Percentiles rank a stretch among this genome's conserved stretches.
phyloP scores from a whole-genome alignment of 2,797 vertebrate species.

The Hydrolagus colliei region DNA sequence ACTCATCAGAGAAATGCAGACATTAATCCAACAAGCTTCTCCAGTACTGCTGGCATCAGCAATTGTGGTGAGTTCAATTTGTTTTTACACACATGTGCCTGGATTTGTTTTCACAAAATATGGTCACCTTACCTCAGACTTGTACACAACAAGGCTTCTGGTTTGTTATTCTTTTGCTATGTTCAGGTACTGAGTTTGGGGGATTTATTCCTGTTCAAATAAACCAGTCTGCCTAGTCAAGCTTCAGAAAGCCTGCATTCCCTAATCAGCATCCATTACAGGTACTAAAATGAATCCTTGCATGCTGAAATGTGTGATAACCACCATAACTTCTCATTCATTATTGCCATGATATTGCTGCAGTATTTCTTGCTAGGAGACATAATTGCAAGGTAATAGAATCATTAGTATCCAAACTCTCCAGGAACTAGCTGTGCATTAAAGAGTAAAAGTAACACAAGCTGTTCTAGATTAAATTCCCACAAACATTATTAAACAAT shows the following conservation, averaged over 20 bases:
- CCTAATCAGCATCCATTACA: conserved; percentile 25
- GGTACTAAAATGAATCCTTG: conserved; percentile 15
- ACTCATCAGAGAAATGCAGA: too few relatives aligned
- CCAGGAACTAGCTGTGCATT: conserved; percentile 7
- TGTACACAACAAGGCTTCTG: neutral
- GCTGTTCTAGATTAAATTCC: conserved; percentile 7
- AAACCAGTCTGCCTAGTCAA: neutral
- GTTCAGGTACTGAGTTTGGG: neutral
- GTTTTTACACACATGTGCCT: too few relatives aligned
- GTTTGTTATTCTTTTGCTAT: neutral
- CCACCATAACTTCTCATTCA: conserved; percentile 5
- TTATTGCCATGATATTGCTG: conserved; percentile 22
- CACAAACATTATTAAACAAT: conserved; percentile 21
- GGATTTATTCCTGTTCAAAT: conserved; percentile 18
- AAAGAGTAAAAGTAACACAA: conserved; percentile 14
- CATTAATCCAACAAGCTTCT: too few relatives aligned
- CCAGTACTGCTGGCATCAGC: too few relatives aligned
- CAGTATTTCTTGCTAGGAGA: neutral
- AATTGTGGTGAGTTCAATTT: too few relatives aligned
- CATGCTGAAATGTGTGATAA: conserved; percentile 27
- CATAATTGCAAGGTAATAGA: conserved; percentile 30
- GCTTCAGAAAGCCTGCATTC: neutral
- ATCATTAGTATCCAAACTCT: conserved; percentile 6
- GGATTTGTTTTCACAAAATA: too few relatives aligned
- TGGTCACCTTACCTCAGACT: neutral